These are phyloP conservation scores for Piscicola geometra DNA, from an alignment of 2,888 invertebrate genomes.

Conservation along the genomic window DNA sequence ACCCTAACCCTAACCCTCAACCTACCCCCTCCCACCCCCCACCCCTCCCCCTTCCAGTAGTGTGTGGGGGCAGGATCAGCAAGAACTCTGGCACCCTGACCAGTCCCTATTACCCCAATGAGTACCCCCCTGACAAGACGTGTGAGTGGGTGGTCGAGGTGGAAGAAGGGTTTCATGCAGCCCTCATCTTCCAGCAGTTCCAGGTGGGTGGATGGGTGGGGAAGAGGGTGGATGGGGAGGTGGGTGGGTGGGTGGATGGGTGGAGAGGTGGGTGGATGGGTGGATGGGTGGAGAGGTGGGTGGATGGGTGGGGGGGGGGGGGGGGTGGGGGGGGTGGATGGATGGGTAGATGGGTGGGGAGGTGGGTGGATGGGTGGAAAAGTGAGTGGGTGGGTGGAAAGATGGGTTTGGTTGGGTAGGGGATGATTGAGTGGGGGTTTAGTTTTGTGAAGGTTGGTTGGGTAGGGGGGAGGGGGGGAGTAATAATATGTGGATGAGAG, in stretches of 20 bases:
- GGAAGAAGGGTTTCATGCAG: conserved; percentile 78
- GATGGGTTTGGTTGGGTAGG: background rate
- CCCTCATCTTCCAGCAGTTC: conserved; percentile 90
- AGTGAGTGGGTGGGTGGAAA: background rate
- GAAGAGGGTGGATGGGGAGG: background rate
- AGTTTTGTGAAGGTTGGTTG: too few species aligned
- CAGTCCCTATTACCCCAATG: conserved; percentile 95
- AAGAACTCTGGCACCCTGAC: conserved; percentile 74
- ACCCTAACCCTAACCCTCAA: background rate
- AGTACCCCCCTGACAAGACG: conserved; percentile 89
- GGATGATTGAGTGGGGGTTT: too few species aligned
- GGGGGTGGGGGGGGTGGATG: background rate
- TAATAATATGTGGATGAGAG: too few species aligned
- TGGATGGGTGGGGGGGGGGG: background rate
- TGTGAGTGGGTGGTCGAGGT: conserved; percentile 94
- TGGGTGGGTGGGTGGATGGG: background rate
- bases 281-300: background rate
- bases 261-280: background rate
- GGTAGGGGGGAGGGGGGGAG: too few species aligned
- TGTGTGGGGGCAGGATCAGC: conserved; percentile 89
- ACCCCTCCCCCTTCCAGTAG: conserved; percentile 62
- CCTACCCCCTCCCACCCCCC: background rate
- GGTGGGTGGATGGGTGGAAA: background rate
- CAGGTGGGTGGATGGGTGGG: conserved; percentile 62
- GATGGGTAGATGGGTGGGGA: background rate